Evolutionary conservation across 2,888 invertebrate species (phyloP), one percentile per base, ranked within the genome.

Genomic region (Dromius quadrimaculatus): DNA sequence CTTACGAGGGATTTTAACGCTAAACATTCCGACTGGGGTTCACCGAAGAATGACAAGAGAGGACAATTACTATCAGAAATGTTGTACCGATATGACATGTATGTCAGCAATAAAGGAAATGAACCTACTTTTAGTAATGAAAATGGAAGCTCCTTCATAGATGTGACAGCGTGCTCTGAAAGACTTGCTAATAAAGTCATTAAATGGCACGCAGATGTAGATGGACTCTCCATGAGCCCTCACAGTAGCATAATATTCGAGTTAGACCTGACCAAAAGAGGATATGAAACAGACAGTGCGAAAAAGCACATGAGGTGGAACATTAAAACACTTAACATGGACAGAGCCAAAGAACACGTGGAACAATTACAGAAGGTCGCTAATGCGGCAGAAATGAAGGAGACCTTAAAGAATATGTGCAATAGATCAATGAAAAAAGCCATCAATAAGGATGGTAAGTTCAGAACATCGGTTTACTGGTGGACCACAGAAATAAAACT

Each of bases 401-500:
- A n/a, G n/a, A n/a, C n/a, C n/a, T n/a, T n/a, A n/a, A n/a, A n/a
- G n/a, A n/a, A n/a, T n/a, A n/a, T n/a, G n/a, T n/a, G n/a, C n/a
- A n/a, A n/a, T n/a, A n/a, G n/a, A n/a, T n/a, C n/a, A n/a, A n/a
- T n/a, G n/a, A n/a, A n/a, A n/a, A n/a, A n/a, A n/a, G n/a, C n/a
- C n/a, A n/a, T n/a, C n/a, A n/a, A n/a, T n/a, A n/a, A n/a, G n/a
- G n/a, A n/a, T 17, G 0, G 3, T 3, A 50, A 8, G 19, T 8
- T n/a, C 11, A 8, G n/a, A 9, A 65, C 2, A 28, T 2, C n/a
- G n/a, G 13, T 20, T 0, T 65, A 65, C 28, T 65, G 65, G 65
- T 65, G 65, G 65, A 65, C 28, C 2, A 1, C 15, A 13, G 32
- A 65, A 28, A 65, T 65, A 11, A 34, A 19, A 1, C 6, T 6